A percentile compares a stretch with the other conserved stretches of the same genome.
Conservation (phyloP, 2,888 invertebrate genomes). For the Diabrotica balteata region DNA sequence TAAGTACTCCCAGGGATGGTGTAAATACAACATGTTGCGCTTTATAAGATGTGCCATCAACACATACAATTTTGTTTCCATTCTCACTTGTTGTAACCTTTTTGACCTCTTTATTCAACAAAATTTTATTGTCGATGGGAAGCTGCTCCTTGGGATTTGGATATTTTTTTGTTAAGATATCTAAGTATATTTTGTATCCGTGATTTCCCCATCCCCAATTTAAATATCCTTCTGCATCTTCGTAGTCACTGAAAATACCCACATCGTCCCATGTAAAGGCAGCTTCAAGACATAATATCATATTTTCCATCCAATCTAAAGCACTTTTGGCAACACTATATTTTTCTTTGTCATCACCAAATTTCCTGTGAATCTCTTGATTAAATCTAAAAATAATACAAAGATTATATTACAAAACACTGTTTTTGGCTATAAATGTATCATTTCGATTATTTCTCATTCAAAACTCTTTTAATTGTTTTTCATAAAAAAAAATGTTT, state of each 20-base stretch:
- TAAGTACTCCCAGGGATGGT: constrained; percentile 45
- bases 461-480: no score
- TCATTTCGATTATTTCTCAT: no score
- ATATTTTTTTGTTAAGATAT: constrained; percentile 64
- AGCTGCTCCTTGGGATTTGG: constrained; percentile 37
- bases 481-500: no score
- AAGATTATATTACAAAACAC: no score
- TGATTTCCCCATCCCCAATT: constrained; percentile 74
- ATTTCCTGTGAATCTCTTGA: constrained; percentile 34
- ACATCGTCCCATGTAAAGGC: constrained; percentile 71
- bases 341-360: constrained; percentile 33
- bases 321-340: constrained; percentile 34
- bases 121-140: constrained; percentile 45
- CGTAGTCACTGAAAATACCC: constrained; percentile 71
- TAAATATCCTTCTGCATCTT: constrained; percentile 73
- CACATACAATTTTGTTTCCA: constrained; percentile 53
- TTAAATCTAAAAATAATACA: constrained; percentile 37
- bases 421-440: no score
- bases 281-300: constrained; percentile 50
- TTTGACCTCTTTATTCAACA: constrained; percentile 44
- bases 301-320: constrained; percentile 38
- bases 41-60: constrained; percentile 61
- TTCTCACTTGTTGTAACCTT: constrained; percentile 35
- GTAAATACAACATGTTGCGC: constrained; percentile 72
- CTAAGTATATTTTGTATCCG: constrained; percentile 71